Percentiles rank a stretch among this genome's conserved stretches.
Conservation (phyloP, 2,888 invertebrate species). For the Priocnemis perturbator region DNA sequence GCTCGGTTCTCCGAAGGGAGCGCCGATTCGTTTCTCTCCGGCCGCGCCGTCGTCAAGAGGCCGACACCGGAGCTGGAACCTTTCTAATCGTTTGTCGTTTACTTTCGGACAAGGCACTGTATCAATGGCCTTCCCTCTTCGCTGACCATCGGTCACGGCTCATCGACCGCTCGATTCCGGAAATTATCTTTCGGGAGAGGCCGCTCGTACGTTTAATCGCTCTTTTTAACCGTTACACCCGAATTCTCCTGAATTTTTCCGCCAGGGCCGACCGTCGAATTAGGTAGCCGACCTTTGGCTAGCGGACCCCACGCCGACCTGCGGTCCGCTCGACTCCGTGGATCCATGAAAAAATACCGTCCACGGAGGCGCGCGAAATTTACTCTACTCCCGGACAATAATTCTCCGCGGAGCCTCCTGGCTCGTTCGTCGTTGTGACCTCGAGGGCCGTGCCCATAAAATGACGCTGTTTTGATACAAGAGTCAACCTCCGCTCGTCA, state of each 20-base stretch:
- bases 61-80: too few relatives aligned
- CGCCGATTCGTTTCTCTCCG: background rate
- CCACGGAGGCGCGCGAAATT: background rate
- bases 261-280: too few relatives aligned
- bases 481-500: conserved; percentile 16
- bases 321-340: too few relatives aligned
- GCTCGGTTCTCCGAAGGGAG: background rate
- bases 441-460: conserved; percentile 32
- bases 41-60: too few relatives aligned
- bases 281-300: background rate
- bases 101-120: too few relatives aligned
- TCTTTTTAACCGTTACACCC: background rate
- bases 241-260: too few relatives aligned
- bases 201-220: background rate
- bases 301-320: background rate
- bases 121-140: too few relatives aligned
- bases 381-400: conserved; percentile 26
- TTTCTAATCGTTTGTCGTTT: too few relatives aligned
- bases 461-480: conserved; percentile 37
- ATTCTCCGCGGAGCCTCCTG: conserved; percentile 26
- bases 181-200: background rate
- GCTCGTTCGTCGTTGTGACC: conserved; percentile 28
- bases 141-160: background rate
- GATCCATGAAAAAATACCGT: conserved; percentile 17
- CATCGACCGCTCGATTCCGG: too few relatives aligned